Evolutionary conservation across 2,888 invertebrate genomes (phyloP).

Genomic region (Dioctria rufipes): DNA sequence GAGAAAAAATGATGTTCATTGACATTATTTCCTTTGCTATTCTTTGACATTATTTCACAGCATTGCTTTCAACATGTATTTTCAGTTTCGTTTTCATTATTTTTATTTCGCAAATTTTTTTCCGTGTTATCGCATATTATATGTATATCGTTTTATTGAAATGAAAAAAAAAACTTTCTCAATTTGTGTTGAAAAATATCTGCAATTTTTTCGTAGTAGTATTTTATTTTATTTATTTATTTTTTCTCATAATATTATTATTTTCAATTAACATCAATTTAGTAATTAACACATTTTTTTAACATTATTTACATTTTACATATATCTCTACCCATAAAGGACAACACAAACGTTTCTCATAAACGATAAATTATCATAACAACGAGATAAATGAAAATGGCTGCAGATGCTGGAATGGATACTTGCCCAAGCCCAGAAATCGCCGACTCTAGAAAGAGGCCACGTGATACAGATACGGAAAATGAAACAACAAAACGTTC

Average conservation of each 20-base stretch:
- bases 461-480: slow-evolving; percentile 88
- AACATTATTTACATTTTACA: slow-evolving; percentile 51
- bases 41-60: too few relatives aligned
- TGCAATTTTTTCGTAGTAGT: neutral
- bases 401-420: slow-evolving; percentile 94
- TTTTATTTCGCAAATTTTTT: too few relatives aligned
- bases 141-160: too few relatives aligned
- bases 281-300: slow-evolving; percentile 47
- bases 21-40: too few relatives aligned
- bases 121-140: too few relatives aligned
- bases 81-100: too few relatives aligned
- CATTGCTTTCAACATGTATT: too few relatives aligned
- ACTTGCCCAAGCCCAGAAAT: slow-evolving; percentile 95
- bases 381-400: slow-evolving; percentile 74
- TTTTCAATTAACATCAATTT: slow-evolving; percentile 43
- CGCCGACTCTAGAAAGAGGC: slow-evolving; percentile 89
- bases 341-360: slow-evolving; percentile 45
- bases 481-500: slow-evolving; percentile 92
- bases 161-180: too few relatives aligned
- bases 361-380: slow-evolving; percentile 44
- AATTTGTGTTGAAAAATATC: too few relatives aligned
- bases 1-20: too few relatives aligned
- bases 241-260: slow-evolving; percentile 15
- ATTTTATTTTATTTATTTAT: slow-evolving; percentile 1
- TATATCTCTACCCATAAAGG: slow-evolving; percentile 18